Evolutionary conservation across 2,113 vertebrate species (phyloP).

Genomic region (Nicator chloris): DNA sequence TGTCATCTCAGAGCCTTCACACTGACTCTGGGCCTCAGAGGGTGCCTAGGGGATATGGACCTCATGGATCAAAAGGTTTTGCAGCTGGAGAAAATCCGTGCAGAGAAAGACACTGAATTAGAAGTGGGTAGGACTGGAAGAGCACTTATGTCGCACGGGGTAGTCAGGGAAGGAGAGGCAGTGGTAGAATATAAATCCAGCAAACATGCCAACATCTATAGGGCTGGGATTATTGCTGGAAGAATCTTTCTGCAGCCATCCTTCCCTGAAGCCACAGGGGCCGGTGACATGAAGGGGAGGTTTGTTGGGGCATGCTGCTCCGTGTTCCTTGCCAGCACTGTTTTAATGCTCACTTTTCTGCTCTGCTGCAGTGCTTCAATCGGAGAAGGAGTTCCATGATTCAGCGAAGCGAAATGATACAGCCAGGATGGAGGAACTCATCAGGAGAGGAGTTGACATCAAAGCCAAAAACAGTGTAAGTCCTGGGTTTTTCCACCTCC

Average conservation of each 20-base stretch:
- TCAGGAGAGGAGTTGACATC: conserved; percentile 80
- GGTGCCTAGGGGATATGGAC: background rate
- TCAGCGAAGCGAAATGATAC: conserved; percentile 78
- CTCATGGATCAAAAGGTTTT: background rate
- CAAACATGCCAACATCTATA: background rate
- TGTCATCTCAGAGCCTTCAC: background rate
- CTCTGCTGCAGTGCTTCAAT: conserved; percentile 76
- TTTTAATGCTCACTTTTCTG: background rate
- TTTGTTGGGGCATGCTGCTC: background rate
- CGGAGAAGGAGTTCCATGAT: conserved; percentile 86
- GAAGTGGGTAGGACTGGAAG: background rate
- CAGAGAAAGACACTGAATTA: background rate
- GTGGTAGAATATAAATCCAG: background rate
- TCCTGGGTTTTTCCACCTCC: background rate
- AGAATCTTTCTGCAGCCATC: background rate
- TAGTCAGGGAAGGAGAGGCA: background rate
- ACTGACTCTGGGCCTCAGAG: background rate
- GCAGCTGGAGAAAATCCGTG: background rate
- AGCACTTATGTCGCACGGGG: background rate
- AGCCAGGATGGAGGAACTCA: conserved; percentile 76
- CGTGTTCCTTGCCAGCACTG: background rate
- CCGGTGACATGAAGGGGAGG: background rate
- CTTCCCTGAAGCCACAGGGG: background rate
- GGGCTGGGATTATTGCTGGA: background rate
- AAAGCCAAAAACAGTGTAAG: conserved; percentile 84